Conservation (phyloP, 2,113 vertebrate species). For the Taurulus bubalis region DNA sequence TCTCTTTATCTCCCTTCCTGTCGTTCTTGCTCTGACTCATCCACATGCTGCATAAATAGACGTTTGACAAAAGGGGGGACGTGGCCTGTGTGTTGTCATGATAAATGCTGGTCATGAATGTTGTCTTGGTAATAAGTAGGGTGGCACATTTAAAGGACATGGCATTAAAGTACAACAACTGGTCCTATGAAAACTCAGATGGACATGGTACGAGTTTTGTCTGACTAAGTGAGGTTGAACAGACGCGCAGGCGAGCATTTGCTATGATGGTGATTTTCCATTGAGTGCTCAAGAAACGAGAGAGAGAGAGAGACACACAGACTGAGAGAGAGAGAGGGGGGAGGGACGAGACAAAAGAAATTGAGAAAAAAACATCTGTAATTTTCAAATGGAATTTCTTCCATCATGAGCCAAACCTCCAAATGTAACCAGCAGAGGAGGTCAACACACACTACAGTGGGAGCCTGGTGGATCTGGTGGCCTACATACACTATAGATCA, state of each 20-base stretch:
- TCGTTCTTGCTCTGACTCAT: conserved; percentile 14
- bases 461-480: background rate
- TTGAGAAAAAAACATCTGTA: conserved; percentile 77
- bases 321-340: conserved; percentile 47
- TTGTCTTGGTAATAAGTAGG: conserved; percentile 21
- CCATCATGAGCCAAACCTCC: conserved; percentile 79
- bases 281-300: conserved; percentile 51
- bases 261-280: conserved; percentile 85
- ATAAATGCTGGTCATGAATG: conserved; percentile 27
- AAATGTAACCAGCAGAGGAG: conserved; percentile 68
- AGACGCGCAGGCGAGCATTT: conserved; percentile 42
- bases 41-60: conserved; percentile 22
- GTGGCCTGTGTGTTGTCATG: background rate
- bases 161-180: conserved; percentile 14
- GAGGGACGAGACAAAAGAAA: conserved; percentile 81
- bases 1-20: background rate
- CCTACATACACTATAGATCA: conserved; percentile 15
- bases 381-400: conserved; percentile 84
- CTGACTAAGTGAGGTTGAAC: conserved; percentile 20
- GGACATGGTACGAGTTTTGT: conserved; percentile 9
- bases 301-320: conserved; percentile 31
- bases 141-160: conserved; percentile 1
- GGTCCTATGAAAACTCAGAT: background rate
- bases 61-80: conserved; percentile 15
- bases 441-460: conserved; percentile 16